Conservation (phyloP, 2,113 vertebrate genomes). For the Tinamus guttatus region DNA sequence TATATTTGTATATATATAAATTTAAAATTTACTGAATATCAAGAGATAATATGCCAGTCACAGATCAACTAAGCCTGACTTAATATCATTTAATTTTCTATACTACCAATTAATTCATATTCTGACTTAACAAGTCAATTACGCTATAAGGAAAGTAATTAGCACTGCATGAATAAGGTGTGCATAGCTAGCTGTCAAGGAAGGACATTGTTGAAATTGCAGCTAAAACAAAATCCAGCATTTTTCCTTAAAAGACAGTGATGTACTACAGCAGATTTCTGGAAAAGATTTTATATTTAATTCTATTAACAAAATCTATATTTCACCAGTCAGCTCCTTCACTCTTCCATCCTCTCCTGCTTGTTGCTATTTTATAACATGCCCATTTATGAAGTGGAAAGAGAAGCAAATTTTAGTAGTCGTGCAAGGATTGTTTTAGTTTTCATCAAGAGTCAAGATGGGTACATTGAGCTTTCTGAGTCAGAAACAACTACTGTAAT, state of each 20-base stretch:
- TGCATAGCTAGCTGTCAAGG: conserved; percentile 25
- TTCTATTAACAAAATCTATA: neutral
- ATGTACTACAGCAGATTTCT: neutral
- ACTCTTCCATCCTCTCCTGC: neutral
- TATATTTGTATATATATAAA: conserved; percentile 9
- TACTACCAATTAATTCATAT: conserved; percentile 71
- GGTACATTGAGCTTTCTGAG: neutral
- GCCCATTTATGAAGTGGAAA: neutral
- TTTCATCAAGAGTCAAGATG: neutral
- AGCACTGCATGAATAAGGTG: conserved; percentile 61
- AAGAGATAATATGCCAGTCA: conserved; percentile 53
- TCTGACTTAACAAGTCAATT: conserved; percentile 61
- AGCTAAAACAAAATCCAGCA: neutral
- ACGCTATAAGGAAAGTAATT: conserved; percentile 62
- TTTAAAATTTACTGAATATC: conserved; percentile 32
- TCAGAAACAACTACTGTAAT: neutral
- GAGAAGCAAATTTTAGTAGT: fast-evolving
- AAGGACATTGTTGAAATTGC: conserved; percentile 28
- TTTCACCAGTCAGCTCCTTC: neutral
- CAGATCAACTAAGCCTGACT: conserved; percentile 53
- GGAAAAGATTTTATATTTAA: conserved; percentile 19
- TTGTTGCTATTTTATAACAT: neutral
- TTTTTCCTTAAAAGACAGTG: neutral
- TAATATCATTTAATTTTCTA: conserved; percentile 61
- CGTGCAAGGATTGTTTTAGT: neutral